These are phyloP conservation scores for Micropterix aruncella DNA, from an alignment of 2,888 invertebrate species.

Conservation along the genomic window DNA sequence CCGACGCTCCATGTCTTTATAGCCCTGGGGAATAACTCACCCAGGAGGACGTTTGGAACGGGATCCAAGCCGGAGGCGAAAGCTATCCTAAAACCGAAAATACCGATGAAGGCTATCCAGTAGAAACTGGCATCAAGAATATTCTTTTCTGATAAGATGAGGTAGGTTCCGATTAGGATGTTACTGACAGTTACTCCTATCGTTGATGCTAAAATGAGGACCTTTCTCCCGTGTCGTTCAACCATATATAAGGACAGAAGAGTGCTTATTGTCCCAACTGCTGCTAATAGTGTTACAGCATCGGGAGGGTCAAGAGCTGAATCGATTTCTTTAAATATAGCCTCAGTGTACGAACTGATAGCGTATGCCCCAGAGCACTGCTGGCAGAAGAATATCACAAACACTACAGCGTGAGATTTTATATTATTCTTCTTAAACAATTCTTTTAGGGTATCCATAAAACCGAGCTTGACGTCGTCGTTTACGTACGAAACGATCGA, in stretches of 20 bases:
- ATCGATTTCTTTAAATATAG: not conserved
- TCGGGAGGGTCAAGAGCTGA: not conserved
- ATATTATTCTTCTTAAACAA: too few relatives aligned
- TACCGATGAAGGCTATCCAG: not conserved
- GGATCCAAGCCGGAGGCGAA: not conserved
- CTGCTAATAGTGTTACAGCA: not conserved
- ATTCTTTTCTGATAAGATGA: not conserved
- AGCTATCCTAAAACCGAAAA: not conserved
- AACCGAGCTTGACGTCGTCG: too few relatives aligned
- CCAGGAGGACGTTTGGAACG: not conserved
- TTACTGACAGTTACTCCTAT: not conserved
- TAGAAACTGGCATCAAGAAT: not conserved
- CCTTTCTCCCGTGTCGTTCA: not conserved
- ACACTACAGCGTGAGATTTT: too few relatives aligned
- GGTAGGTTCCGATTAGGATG: not conserved
- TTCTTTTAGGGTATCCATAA: too few relatives aligned
- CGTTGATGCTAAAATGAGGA: not conserved
- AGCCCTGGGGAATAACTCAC: not conserved
- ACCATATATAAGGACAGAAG: not conserved
- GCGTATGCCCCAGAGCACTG: not conserved
- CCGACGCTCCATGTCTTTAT: not conserved
- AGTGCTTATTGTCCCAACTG: not conserved
- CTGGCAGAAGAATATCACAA: not conserved
- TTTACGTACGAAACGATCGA: too few relatives aligned
- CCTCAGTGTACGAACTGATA: not conserved